Evolutionary conservation across 2,888 invertebrate species (phyloP).

Genomic region (Eilema sororculum): DNA sequence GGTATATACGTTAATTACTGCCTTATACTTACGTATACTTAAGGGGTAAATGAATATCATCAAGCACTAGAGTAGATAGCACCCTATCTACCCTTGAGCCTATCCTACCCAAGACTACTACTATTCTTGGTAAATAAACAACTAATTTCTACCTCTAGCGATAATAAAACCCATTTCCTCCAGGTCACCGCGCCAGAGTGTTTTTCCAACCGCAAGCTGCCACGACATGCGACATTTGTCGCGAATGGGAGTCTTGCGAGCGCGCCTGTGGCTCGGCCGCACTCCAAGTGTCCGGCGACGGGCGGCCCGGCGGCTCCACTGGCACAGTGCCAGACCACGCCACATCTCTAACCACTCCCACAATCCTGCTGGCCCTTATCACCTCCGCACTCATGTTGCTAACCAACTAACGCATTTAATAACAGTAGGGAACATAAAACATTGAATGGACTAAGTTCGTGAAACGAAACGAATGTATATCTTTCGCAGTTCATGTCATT

Average conservation of each 20-base stretch:
- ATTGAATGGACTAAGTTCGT: background rate
- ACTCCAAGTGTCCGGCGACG: slow-evolving; percentile 54
- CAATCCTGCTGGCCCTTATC: slow-evolving; percentile 22
- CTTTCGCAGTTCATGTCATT: background rate
- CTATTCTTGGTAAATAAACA: background rate
- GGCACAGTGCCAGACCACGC: slow-evolving; percentile 28
- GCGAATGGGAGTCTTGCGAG: slow-evolving; percentile 81
- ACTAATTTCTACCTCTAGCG: background rate
- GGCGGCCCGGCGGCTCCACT: slow-evolving; percentile 25
- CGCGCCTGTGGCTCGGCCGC: slow-evolving; percentile 74
- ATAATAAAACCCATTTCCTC: background rate
- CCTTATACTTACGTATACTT: too few species aligned
- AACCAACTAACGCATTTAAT: background rate
- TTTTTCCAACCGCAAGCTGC: slow-evolving; percentile 92
- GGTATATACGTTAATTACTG: too few species aligned
- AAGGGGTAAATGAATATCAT: too few species aligned
- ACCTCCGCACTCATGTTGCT: slow-evolving; percentile 34
- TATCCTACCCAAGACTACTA: too few species aligned
- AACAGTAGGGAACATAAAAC: background rate
- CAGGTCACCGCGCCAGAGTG: slow-evolving; percentile 93
- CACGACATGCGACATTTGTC: slow-evolving; percentile 94
- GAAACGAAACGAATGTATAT: background rate
- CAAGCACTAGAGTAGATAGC: too few species aligned
- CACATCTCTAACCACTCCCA: slow-evolving; percentile 23
- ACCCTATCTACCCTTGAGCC: too few species aligned